Conservation (phyloP, 2,888 invertebrate genomes). For the Drosophila mulleri region DNA sequence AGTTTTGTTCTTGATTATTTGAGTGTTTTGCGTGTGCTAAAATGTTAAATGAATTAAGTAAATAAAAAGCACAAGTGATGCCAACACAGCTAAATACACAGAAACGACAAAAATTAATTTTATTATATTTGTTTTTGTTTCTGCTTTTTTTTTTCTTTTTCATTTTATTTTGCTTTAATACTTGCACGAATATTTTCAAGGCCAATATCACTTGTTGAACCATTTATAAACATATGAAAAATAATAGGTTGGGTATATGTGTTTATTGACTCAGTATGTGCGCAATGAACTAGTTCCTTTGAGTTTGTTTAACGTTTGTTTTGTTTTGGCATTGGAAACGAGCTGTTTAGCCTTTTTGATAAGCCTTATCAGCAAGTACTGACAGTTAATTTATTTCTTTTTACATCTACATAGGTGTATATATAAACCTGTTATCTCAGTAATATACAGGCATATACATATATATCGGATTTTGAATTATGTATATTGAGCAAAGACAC, state of each 20-base stretch:
- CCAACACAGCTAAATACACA: constrained; percentile 44
- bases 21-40: constrained; percentile 38
- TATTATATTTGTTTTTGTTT: constrained; percentile 22
- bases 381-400: background rate
- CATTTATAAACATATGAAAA: constrained; percentile 12
- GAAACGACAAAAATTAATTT: constrained; percentile 28
- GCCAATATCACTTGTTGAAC: constrained; percentile 74
- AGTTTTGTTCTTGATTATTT: constrained; percentile 16
- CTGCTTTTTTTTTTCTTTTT: constrained; percentile 7
- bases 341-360: background rate
- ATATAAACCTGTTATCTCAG: background rate
- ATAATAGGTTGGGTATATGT: constrained; percentile 12
- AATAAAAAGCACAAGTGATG: constrained; percentile 59
- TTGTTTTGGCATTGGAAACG: background rate
- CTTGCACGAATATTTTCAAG: constrained; percentile 68
- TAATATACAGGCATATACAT: background rate
- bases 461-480: background rate
- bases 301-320: background rate
- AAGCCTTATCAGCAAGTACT: background rate
- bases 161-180: constrained; percentile 28
- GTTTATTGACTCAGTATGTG: background rate
- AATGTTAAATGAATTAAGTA: constrained; percentile 64
- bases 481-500: no score
- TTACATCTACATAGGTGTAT: background rate
- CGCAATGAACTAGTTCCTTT: background rate